Percentiles rank a stretch among this genome's conserved stretches.
Evolutionary conservation across 2,888 invertebrate genomes (phyloP).

Genomic region (Folsomia manolachei): DNA sequence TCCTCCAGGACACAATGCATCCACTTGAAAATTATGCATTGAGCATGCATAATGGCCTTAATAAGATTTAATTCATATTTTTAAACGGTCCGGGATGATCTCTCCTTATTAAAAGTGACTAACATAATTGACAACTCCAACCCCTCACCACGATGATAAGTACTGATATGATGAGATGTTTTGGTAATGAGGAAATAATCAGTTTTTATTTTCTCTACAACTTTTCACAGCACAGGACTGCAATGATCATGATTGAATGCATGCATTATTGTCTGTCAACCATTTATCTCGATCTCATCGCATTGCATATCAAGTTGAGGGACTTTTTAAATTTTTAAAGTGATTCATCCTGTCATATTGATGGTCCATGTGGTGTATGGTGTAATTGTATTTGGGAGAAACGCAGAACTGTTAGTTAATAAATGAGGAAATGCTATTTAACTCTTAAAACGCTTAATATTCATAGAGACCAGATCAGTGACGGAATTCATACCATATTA

Average conservation of each 20-base stretch:
- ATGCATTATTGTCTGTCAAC: neutral
- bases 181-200: slow-evolving; percentile 4
- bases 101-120: slow-evolving; percentile 1
- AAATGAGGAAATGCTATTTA: slow-evolving; percentile 7
- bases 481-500: neutral
- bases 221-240: too few species aligned
- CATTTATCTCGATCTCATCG: too few species aligned
- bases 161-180: neutral
- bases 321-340: slow-evolving; percentile 6
- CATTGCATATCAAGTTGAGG: neutral
- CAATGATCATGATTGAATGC: too few species aligned
- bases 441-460: slow-evolving; percentile 4
- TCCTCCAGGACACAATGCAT: too few species aligned
- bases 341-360: neutral
- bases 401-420: slow-evolving; percentile 8
- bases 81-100: slow-evolving; percentile 9
- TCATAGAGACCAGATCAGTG: neutral
- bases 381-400: neutral
- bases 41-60: neutral
- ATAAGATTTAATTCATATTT: neutral
- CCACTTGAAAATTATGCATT: too few species aligned
- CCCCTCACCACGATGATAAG: neutral
- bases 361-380: neutral
- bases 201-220: neutral
- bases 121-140: slow-evolving; percentile 7